Evolutionary conservation across 2,113 vertebrate genomes (phyloP), one percentile per base, ranked within the genome.

Genomic region (Zootoca vivipara): DNA sequence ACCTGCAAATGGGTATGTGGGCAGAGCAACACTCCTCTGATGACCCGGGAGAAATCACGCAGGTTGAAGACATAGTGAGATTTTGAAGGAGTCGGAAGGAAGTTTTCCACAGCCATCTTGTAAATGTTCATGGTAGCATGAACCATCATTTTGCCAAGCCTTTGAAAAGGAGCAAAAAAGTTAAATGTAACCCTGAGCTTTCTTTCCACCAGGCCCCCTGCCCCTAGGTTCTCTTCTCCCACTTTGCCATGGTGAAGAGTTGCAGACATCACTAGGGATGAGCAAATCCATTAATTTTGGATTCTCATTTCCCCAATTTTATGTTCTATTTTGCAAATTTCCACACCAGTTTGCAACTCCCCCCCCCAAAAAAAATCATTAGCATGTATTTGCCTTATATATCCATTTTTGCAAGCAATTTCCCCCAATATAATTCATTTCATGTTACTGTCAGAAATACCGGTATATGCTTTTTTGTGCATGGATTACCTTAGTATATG

Each of bases 1-100:
- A 98, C 98, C 97, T 98, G 96, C 87, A 99, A 94, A 95, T 98
- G 97, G n/a, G 98, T 98, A 84, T 96, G 93, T 80, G 98, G 98
- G 88, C 98, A 98, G 26, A 99, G 96, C 75, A 99, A 95, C 26
- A 99, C 97, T 33, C 98, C 98, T 86, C 97, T 96, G 82, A 99
- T 97, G 83, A 99, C 98, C 26, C 98, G 96, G 78, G 98, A 96
- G 93, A 99, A 99, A 93, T 99, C 98, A 28, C 98, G 93, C 18
- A 99, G 96, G 91, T 99, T 99, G 91, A 99, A 99, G 91, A 99
- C 96, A 42, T 99, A 99, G 93, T 99, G 98, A 56, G 98, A 99
- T 96, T 99, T 99, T 1, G 98, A 98, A 83, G 98, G 98, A 28
- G 98, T 99, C 78, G 98, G 98, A 58, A 99, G 96, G 94, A 99